Base-by-base conservation (phyloP, 2,797 vertebrate genomes). In the Anabas testudineus region DNA sequence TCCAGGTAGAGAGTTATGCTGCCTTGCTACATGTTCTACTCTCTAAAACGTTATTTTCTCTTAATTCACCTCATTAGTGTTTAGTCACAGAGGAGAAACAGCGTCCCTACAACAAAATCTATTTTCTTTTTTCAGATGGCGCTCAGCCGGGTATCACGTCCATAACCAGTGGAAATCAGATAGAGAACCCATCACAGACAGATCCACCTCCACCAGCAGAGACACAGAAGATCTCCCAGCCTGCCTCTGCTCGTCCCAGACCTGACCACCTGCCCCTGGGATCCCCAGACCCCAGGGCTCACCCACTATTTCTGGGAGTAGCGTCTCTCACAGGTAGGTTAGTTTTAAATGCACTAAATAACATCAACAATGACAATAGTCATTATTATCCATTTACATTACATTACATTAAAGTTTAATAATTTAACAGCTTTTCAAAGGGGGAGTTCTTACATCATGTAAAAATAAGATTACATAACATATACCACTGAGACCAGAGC, bases 261-360 rank as follows among this genome's bases (percentile, higher is more conserved):
- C 88, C 86, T 1, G 81, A 86, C 80, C 78, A 87, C 64, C 86
- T 91, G 10, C 85, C 87, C 10, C 53, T 88, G 61, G 82, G 84
- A 22, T 74, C 69, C 21, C 86, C 85, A 14, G 91, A 93, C 75
- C 92, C 95, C 47, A 70, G 79, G 63, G 81, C 80, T 37, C 88
- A 93, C 80, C 91, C 97, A 14, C 72, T 98, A 37, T 89, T 82
- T 83, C 94, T 94, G 0, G 92, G 95, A 88, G 83, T 96, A 12
- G 85, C 93, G 22, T 95, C 93, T 81, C 92, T 98, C 62, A 96
- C 97, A 95, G 97, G 98, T 97, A 39, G 14, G 5, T 55, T 34
- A 16, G n/a, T 15, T 19, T 46, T 15, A 45, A 28, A 51, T 28
- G 7, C 26, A 21, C 1, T 7, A 5, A 28, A 52, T 9, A n/a